Base-by-base conservation (phyloP, 2,113 vertebrate species). In the Hypomesus transpacificus region DNA sequence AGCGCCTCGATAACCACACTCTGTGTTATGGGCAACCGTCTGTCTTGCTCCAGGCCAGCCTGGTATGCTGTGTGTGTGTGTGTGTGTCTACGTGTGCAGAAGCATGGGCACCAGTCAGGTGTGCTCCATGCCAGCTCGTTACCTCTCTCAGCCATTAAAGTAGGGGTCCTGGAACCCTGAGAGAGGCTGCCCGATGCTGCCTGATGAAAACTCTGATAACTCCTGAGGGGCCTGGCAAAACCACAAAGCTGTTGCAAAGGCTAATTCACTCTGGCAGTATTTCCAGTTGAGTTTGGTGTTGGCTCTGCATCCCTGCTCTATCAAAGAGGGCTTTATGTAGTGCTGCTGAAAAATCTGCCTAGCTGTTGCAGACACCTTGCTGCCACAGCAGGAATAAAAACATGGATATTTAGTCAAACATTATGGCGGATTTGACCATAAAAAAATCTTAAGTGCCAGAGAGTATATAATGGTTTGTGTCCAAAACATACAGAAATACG, bases 71-170 rank as follows among this genome's bases (percentile, higher is more conserved):
- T 46, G 39, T 46, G 39, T 46, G 39, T 46, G 39, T 46, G 39
- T 46, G 39, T 46, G 39, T 50, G 16, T 68, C 69, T 80, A 71
- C 79, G 70, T 22, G 0, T 74, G 70, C 53, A 81, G 80, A 80
- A 77, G 72, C 68, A 82, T 79, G 84, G 79, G 79, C 87, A 87
- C 68, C 78, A 79, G 75, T 76, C 72, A 39, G 73, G 8, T 66
- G 13, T 63, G 24, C 73, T 61, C 59, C 70, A 24, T 85, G 88
- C 88, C 88, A 92, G 86, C 84, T 86, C 79, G 76, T 86, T 85
- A 86, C 3, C 34, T 66, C 52, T 0, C 80, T 58, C 61, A 65
- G 73, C 79, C 85, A 80, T 87, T 87, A 84, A 84, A 85, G 34
- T 31, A 14, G 56, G 70, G 63, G 63, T 68, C 71, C 83, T 83